These are phyloP conservation scores for Champsocephalus esox DNA, from an alignment of 2,797 vertebrate species.

Conservation along the genomic window DNA sequence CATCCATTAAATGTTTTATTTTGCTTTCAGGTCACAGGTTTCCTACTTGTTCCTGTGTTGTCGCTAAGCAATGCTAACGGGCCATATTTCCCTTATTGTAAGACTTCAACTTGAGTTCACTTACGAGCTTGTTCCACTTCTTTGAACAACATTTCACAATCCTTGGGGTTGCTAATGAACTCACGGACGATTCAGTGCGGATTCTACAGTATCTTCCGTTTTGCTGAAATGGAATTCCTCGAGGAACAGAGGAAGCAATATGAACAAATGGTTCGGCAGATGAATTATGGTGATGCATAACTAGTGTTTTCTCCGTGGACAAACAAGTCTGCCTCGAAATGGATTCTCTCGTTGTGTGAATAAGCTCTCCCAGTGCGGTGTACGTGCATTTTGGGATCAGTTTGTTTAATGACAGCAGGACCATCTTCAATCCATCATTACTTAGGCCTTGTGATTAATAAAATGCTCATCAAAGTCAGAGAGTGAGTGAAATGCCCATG, in stretches of 20 bases:
- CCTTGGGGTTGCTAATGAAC: background rate
- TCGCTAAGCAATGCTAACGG: slow-evolving; percentile 1
- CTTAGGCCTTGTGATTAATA: slow-evolving; percentile 62
- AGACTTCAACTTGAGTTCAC: background rate
- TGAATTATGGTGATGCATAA: slow-evolving; percentile 64
- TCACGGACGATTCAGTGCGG: background rate
- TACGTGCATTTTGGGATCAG: slow-evolving; percentile 39
- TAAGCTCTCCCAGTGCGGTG: slow-evolving; percentile 14
- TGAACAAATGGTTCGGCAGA: slow-evolving; percentile 43
- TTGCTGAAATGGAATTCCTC: slow-evolving; percentile 34
- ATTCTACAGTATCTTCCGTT: slow-evolving; percentile 7
- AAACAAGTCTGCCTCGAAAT: slow-evolving; percentile 54
- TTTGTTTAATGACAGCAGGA: slow-evolving; percentile 41
- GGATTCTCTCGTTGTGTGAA: slow-evolving; percentile 55
- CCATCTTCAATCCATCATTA: slow-evolving; percentile 61
- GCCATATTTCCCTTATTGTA: background rate
- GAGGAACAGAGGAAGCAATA: slow-evolving; percentile 43
- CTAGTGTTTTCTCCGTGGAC: slow-evolving; percentile 36
- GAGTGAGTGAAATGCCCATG: slow-evolving; percentile 61
- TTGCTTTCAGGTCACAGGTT: no score
- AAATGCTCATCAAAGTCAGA: slow-evolving; percentile 63
- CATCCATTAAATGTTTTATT: no score
- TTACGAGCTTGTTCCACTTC: background rate
- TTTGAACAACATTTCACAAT: background rate
- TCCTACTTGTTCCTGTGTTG: background rate